These are phyloP conservation scores for Lysandra bellargus DNA, from an alignment of 2,888 invertebrate genomes.

Conservation along the genomic window DNA sequence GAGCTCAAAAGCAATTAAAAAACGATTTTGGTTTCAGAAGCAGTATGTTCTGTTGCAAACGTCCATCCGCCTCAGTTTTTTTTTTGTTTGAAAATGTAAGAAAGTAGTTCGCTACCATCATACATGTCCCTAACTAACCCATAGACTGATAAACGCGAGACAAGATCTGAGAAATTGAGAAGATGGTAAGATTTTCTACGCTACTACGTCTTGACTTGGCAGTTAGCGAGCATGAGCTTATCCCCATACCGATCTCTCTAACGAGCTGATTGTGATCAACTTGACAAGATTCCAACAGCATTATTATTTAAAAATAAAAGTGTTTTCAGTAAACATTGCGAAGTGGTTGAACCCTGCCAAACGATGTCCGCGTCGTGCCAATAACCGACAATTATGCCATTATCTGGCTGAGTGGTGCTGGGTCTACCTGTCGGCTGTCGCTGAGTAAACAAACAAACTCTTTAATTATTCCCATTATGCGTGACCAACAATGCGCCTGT, in stretches of 20 bases:
- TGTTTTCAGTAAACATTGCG: conserved; percentile 15
- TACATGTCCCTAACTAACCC: no score
- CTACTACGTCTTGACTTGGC: background rate
- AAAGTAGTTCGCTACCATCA: no score
- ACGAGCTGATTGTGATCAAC: conserved; percentile 7
- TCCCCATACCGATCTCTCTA: background rate
- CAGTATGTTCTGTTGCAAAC: background rate
- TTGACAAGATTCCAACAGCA: conserved; percentile 10
- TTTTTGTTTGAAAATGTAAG: no score
- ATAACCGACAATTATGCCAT: conserved; percentile 21
- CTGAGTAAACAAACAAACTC: background rate
- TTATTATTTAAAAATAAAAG: conserved; percentile 19
- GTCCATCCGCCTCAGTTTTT: no score
- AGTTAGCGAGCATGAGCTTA: background rate
- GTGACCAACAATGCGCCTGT: no score
- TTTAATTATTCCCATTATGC: background rate
- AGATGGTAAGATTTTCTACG: no score
- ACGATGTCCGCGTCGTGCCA: conserved; percentile 1
- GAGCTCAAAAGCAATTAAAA: background rate
- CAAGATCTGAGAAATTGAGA: no score
- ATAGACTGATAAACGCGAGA: no score
- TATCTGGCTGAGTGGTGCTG: conserved; percentile 9
- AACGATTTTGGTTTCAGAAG: background rate
- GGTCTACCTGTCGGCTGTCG: background rate
- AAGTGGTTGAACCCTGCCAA: conserved; percentile 17